A percentile compares a stretch with the other conserved stretches of the same genome.
Evolutionary conservation across 1,140 invertebrate genomes (phyloP).

Genomic region (Drosophila serrata): DNA sequence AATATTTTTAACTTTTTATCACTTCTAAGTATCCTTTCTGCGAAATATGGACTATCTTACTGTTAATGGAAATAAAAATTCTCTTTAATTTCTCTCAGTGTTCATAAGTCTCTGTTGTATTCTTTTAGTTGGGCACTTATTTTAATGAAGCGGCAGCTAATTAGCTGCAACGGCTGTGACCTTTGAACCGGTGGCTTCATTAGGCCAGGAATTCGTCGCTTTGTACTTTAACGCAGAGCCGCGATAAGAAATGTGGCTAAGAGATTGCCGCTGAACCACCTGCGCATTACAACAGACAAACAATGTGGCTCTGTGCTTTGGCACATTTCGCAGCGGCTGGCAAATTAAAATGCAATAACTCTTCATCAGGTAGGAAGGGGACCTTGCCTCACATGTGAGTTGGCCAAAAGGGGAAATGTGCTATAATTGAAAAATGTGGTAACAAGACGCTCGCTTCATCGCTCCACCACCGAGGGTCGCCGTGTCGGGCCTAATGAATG

Average conservation of each 20-base stretch:
- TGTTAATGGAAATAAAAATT: no score
- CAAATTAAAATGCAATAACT: constrained; percentile 85
- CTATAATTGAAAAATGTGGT: constrained; percentile 85
- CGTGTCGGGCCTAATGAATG: constrained; percentile 80
- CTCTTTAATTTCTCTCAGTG: no score
- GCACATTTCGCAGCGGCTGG: constrained; percentile 53
- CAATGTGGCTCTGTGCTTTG: constrained; percentile 28
- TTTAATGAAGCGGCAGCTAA: constrained; percentile 73
- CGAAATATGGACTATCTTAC: no score
- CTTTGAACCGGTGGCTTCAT: constrained; percentile 74
- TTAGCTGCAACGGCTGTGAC: constrained; percentile 68
- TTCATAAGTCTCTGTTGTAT: not conserved
- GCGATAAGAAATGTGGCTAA: constrained; percentile 56
- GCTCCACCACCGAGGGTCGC: constrained; percentile 1
- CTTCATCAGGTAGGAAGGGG: constrained; percentile 71
- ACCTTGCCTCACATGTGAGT: constrained; percentile 32
- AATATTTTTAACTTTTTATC: no score
- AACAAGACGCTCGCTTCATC: constrained; percentile 70
- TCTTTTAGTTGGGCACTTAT: constrained; percentile 55
- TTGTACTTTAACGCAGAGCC: constrained; percentile 18
- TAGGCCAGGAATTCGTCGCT: constrained; percentile 62
- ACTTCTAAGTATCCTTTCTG: no score
- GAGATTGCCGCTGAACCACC: constrained; percentile 48
- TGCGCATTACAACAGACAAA: constrained; percentile 42
- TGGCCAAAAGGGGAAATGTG: constrained; percentile 68